phyloP scores from a whole-genome alignment of 2,888 invertebrate species.

The Venusia cambrica region DNA sequence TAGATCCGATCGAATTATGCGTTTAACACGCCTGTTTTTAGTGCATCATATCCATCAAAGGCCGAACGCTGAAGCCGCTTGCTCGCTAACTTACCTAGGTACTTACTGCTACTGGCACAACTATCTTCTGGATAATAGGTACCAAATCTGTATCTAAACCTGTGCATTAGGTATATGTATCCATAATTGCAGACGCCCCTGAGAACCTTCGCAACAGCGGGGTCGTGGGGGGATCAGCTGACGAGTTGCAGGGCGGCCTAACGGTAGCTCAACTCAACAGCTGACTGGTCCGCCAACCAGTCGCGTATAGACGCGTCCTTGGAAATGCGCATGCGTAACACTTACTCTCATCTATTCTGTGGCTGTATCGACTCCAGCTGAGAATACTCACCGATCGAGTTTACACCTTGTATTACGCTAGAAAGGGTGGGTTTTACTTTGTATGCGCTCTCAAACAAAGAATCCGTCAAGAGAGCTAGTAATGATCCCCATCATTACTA shows the following conservation, averaged over 20 bases:
- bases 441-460: conserved; percentile 10
- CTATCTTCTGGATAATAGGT: too few relatives aligned
- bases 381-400: not conserved
- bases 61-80: too few relatives aligned
- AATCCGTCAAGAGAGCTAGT: conserved; percentile 4
- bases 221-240: conserved; percentile 5
- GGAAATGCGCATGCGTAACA: conserved; percentile 22
- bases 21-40: too few relatives aligned
- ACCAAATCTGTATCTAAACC: too few relatives aligned
- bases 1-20: too few relatives aligned
- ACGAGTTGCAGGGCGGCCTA: conserved; percentile 4
- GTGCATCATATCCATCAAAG: too few relatives aligned
- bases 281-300: conserved; percentile 2
- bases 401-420: not conserved
- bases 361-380: conserved; percentile 17
- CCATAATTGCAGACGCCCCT: too few relatives aligned
- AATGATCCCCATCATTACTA: conserved; percentile 10
- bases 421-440: not conserved
- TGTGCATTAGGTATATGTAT: too few relatives aligned
- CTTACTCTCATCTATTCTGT: too few relatives aligned
- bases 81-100: too few relatives aligned
- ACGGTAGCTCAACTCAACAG: conserved; percentile 2
- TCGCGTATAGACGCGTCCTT: conserved; percentile 6
- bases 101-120: too few relatives aligned
- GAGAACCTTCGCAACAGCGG: too few relatives aligned